Conservation (phyloP, 2,113 vertebrate genomes). For the Labeo catla region DNA sequence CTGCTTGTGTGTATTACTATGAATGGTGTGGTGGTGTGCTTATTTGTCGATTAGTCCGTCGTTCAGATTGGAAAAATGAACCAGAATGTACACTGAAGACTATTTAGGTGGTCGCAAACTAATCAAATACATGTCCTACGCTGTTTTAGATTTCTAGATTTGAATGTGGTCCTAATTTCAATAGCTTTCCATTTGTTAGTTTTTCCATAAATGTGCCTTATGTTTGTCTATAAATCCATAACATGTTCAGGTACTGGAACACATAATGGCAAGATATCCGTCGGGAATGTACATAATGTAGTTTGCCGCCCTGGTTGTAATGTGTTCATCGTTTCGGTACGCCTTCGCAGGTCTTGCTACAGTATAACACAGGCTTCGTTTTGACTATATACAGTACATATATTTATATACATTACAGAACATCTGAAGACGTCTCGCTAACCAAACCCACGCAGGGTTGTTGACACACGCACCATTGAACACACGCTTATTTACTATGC, state of each 20-base stretch:
- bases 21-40: conserved; percentile 37
- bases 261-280: conserved; percentile 7
- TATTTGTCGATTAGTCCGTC: not conserved
- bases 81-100: conserved; percentile 18
- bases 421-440: not conserved
- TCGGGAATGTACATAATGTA: conserved; percentile 18
- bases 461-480: too few relatives aligned
- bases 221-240: conserved; percentile 77
- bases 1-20: conserved; percentile 38
- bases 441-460: not conserved
- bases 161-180: conserved; percentile 37
- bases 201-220: conserved; percentile 81
- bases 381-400: not conserved
- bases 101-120: not conserved
- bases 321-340: not conserved
- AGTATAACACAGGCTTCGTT: not conserved
- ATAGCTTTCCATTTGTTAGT: conserved; percentile 57
- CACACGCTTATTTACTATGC: conserved; percentile 75
- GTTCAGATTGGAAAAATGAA: not conserved
- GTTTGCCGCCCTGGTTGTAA: conserved; percentile 24
- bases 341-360: not conserved
- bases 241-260: conserved; percentile 67
- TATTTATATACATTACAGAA: not conserved
- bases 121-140: conserved; percentile 35
- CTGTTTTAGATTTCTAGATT: conserved; percentile 36